Conservation (phyloP, 2,113 vertebrate genomes). For the Embiotoca jacksoni region DNA sequence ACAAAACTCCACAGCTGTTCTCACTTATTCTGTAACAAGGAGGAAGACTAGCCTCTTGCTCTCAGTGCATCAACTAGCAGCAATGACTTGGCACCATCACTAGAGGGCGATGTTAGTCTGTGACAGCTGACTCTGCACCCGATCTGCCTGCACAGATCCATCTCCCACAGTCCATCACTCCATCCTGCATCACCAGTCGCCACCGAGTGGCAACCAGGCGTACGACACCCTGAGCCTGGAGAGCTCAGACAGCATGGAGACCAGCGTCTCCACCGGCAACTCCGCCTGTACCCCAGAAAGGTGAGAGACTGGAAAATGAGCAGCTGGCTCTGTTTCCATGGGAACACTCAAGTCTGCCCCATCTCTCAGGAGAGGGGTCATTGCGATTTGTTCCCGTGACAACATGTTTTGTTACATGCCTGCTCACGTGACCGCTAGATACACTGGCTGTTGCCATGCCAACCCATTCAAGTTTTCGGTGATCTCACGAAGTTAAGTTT, state of each 20-base stretch:
- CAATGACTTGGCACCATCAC: constrained; percentile 53
- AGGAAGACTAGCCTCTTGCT: not conserved
- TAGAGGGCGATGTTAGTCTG: constrained; percentile 88
- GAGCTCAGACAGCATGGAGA: constrained; percentile 98
- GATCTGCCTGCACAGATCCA: constrained; percentile 63
- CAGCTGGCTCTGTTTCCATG: constrained; percentile 82
- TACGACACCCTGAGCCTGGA: constrained; percentile 98
- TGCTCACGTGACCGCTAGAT: constrained; percentile 65
- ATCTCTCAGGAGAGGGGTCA: constrained; percentile 81
- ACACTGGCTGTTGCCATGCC: constrained; percentile 80
- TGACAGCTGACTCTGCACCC: constrained; percentile 61
- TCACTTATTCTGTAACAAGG: not conserved
- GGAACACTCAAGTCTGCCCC: constrained; percentile 82
- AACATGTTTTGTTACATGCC: constrained; percentile 71
- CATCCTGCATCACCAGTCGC: constrained; percentile 91
- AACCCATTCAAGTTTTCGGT: constrained; percentile 74
- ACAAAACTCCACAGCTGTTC: not conserved
- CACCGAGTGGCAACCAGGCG: constrained; percentile 84
- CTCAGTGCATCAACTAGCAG: constrained; percentile 9
- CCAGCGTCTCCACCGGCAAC: constrained; percentile 93
- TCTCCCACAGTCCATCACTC: constrained; percentile 89
- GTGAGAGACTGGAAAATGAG: constrained; percentile 80
- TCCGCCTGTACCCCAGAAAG: constrained; percentile 96
- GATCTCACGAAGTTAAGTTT: constrained; percentile 52
- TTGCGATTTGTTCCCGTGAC: constrained; percentile 75